phyloP scores from a whole-genome alignment of 2,113 vertebrate genomes.

The Microtus ochrogaster region DNA sequence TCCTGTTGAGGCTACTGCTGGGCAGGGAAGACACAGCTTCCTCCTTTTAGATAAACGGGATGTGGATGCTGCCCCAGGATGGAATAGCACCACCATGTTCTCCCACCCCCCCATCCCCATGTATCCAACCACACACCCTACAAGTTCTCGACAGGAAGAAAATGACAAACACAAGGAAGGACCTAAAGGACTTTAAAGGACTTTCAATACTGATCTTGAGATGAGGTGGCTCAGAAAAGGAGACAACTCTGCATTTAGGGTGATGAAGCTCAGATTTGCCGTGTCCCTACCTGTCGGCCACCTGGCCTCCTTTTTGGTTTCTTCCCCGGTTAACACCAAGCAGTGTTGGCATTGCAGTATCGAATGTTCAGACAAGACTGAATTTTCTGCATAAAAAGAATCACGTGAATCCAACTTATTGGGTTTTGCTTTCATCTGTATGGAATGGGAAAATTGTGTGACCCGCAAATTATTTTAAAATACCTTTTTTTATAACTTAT shows the following conservation, averaged over 20 bases:
- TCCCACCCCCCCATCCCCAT: neutral
- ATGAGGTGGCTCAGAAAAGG: neutral
- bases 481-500: neutral
- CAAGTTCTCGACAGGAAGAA: neutral
- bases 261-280: neutral
- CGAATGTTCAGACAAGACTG: neutral
- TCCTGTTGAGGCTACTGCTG: neutral
- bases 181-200: neutral
- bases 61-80: neutral
- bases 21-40: neutral
- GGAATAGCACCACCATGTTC: neutral
- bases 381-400: neutral
- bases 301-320: neutral
- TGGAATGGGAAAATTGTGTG: neutral
- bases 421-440: neutral
- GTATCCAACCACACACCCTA: neutral
- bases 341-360: neutral
- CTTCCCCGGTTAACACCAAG: neutral
- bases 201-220: neutral
- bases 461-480: neutral
- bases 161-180: no score
- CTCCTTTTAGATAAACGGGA: neutral
- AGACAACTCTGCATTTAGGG: neutral
- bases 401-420: neutral
- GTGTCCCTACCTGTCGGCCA: neutral